Evolutionary conservation across 1,140 invertebrate genomes (phyloP).

Genomic region (Onthophagus taurus): DNA sequence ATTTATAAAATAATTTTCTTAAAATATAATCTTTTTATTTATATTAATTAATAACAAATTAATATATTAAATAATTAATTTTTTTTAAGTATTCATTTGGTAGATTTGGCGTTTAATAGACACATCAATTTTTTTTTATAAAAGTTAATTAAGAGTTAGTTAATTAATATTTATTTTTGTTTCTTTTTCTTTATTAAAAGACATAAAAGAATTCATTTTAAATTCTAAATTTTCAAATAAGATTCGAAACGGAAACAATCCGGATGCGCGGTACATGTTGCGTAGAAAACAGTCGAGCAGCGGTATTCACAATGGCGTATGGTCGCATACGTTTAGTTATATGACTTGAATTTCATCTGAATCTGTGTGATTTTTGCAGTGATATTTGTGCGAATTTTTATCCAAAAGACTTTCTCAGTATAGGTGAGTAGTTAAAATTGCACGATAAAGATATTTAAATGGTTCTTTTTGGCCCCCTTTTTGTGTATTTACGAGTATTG

Average conservation of each 20-base stretch:
- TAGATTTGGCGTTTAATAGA: neutral
- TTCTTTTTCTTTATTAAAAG: neutral
- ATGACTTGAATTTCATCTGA: slow-evolving; percentile 28
- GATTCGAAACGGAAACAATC: slow-evolving; percentile 1
- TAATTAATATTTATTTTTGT: too few relatives aligned
- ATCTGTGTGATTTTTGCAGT: slow-evolving; percentile 34
- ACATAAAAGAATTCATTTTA: neutral
- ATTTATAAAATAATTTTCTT: too few relatives aligned
- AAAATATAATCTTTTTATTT: too few relatives aligned
- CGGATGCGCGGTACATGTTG: too few relatives aligned
- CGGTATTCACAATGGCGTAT: slow-evolving; percentile 30
- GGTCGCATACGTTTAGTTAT: slow-evolving; percentile 28
- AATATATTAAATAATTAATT: too few relatives aligned
- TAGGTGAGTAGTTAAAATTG: slow-evolving; percentile 29
- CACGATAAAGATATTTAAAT: neutral
- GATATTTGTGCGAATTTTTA: slow-evolving; percentile 36
- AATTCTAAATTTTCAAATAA: neutral
- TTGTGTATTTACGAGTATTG: neutral
- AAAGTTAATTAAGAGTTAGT: neutral
- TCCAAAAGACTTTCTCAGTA: slow-evolving; percentile 29
- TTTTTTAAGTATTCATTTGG: too few relatives aligned
- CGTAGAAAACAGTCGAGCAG: neutral
- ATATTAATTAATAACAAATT: too few relatives aligned
- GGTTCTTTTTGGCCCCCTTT: too few relatives aligned
- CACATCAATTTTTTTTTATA: neutral